Base-by-base conservation (phyloP, 1,140 invertebrate species). In the Cydia amplana region DNA sequence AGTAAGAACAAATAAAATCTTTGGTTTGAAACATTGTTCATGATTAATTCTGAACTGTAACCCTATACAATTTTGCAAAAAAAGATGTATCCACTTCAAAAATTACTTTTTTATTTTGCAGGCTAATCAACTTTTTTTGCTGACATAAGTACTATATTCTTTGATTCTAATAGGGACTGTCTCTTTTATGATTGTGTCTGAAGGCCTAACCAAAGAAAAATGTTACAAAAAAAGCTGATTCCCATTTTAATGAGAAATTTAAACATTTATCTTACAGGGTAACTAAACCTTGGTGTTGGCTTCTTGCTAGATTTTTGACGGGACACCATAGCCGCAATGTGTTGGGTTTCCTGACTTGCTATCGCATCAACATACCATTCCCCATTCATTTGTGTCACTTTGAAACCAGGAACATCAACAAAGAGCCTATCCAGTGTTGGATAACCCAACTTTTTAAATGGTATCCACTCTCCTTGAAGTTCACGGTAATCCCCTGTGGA, bases 241-340 rank as follows among this genome's bases (percentile, higher is more conserved):
- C n/a, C 1, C 12, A 1, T 18, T 51, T 51, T 6, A n/a, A 51
- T 51, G 4, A 18, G 7, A 60, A 4, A 51, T n/a, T 60, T 20
- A 60, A 23, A 60, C 18, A 60, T 20, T 18, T 55, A n/a, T 82
- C 87, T 90, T 84, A 93, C 92, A 74, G 87, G 85, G 76, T 88
- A 85, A 80, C 82, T 93, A 60, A 93, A 83, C 74, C 87, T 87
- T 70, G 89, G 55, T 20, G 78, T 80, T 4, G 84, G 82, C 79
- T 93, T 93, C 80, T 92, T 89, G 74, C 80, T 83, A 25, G 90
- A 73, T 80, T 95, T 95, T 79, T 95, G 95, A 36, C 91, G 90
- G 9, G 91, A 78, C 12, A 96, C 93, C 92, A 96, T 92, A 73
- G 93, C 86, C 1, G 93, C 88, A 77, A 96, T 94, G 83, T 96